Evolutionary conservation across 2,888 invertebrate genomes (phyloP), one percentile per base, ranked within the genome.

Genomic region (Nymphalis c-album): DNA sequence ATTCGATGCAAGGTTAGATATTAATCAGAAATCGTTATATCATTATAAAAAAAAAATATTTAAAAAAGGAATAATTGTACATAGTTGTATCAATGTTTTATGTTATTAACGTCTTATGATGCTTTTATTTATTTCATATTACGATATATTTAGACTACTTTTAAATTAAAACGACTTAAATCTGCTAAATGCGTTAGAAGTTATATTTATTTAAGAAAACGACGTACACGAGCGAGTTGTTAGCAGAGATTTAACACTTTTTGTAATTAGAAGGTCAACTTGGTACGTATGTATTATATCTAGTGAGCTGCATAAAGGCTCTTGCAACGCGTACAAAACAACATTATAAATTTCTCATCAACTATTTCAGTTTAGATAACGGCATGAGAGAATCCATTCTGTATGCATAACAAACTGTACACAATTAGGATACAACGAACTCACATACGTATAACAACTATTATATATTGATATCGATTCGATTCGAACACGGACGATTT

Each of bases 311-410:
- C 13, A 61, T 58, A 61, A 40, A 69, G 55, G 31, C 48, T 45
- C 51, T 61, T 64, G 31, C 18, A 22, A 40, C 48, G 55, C 20
- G 58, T 31, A 55, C 35, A 45, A 62, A 62, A 59, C 18, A 51
- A 58, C 45, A 61, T 62, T 57, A 18, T n/a, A 55, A 65, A 64
- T 46, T 55, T 48, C 60, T 46, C 48, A 64, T 59, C 60, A 70
- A 69, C 60, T 70, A 71, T 70, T 64, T 69, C 69, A 72, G 71
- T 71, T 74, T 71, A 83, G 84, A 85, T 85, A 86, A 85, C 78
- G 79, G 77, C 77, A 84, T 75, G 76, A 80, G 80, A 80, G 71
- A 80, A 80, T 77, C 80, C 81, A 82, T 82, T 85, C 80, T 83
- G 75, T 61, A 48, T 48, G 64, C 68, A 65, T 69, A 66, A 63